Conservation (phyloP, 2,888 invertebrate genomes). For the Parthenolecanium corni region DNA sequence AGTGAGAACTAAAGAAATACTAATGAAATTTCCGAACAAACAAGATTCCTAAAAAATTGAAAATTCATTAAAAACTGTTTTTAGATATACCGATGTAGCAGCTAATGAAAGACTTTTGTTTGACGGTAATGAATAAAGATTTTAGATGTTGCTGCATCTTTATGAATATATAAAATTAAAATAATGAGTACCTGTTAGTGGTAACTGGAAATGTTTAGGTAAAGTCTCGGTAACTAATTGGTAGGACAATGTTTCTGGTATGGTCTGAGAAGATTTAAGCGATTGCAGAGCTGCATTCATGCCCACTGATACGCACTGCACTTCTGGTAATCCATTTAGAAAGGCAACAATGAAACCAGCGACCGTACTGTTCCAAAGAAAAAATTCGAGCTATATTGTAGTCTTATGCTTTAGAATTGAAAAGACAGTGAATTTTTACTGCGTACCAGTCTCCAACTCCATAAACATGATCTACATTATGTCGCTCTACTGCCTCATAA, state of each 20-base stretch:
- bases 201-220: too few relatives aligned
- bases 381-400: constrained; percentile 3
- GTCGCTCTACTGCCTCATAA: constrained; percentile 3
- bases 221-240: neutral
- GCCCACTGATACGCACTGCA: constrained; percentile 49
- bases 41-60: too few relatives aligned
- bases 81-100: too few relatives aligned
- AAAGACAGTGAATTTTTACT: neutral
- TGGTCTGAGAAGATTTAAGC: constrained; percentile 48
- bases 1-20: too few relatives aligned
- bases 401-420: neutral
- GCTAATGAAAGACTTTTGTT: too few relatives aligned
- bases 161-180: too few relatives aligned
- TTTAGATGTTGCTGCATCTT: too few relatives aligned
- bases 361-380: constrained; percentile 35
- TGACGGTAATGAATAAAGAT: too few relatives aligned
- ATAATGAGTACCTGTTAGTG: too few relatives aligned
- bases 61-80: too few relatives aligned
- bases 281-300: constrained; percentile 51
- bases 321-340: constrained; percentile 45
- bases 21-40: too few relatives aligned
- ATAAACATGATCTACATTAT: constrained; percentile 29
- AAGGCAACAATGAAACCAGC: constrained; percentile 54
- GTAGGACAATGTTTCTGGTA: constrained; percentile 41
- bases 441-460: constrained; percentile 33